phyloP scores from a whole-genome alignment of 1,140 invertebrate genomes.

The Lineus longissimus region DNA sequence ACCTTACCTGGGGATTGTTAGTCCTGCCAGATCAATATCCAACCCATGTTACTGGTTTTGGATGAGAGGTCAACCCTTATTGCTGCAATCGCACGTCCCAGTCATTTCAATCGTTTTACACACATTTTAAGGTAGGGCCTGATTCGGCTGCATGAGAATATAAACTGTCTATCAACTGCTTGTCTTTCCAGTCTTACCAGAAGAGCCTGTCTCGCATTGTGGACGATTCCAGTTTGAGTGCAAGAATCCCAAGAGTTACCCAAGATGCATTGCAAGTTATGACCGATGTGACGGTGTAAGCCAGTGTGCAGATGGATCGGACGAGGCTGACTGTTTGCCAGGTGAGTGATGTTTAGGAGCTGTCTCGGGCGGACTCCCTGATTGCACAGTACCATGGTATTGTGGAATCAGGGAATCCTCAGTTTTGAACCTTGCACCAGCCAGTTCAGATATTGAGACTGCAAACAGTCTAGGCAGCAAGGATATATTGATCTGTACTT shows the following conservation, averaged over 20 bases:
- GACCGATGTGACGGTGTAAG: conserved; percentile 93
- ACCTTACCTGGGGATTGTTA: too few species aligned
- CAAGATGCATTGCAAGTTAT: conserved; percentile 90
- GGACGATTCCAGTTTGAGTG: conserved; percentile 63
- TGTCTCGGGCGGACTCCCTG: too few species aligned
- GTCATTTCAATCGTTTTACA: not conserved
- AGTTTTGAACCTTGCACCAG: too few species aligned
- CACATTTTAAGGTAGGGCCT: not conserved
- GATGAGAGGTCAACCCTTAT: not conserved
- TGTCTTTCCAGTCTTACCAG: conserved; percentile 12
- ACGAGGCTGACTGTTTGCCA: conserved; percentile 39
- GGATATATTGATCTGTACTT: too few species aligned
- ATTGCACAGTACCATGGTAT: too few species aligned
- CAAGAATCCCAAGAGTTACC: conserved; percentile 23
- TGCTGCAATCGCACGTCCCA: not conserved
- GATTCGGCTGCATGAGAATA: not conserved
- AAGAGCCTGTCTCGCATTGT: conserved; percentile 50
- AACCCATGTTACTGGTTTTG: too few species aligned
- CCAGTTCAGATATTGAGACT: too few species aligned
- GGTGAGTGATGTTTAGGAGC: conserved; percentile 58
- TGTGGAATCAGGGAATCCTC: too few species aligned
- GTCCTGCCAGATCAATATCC: too few species aligned
- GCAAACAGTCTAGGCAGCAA: too few species aligned
- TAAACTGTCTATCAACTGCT: too few species aligned
- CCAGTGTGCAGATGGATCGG: conserved; percentile 77